Evolutionary conservation across 2,797 vertebrate genomes (phyloP).

Genomic region (Vipera ursinii): DNA sequence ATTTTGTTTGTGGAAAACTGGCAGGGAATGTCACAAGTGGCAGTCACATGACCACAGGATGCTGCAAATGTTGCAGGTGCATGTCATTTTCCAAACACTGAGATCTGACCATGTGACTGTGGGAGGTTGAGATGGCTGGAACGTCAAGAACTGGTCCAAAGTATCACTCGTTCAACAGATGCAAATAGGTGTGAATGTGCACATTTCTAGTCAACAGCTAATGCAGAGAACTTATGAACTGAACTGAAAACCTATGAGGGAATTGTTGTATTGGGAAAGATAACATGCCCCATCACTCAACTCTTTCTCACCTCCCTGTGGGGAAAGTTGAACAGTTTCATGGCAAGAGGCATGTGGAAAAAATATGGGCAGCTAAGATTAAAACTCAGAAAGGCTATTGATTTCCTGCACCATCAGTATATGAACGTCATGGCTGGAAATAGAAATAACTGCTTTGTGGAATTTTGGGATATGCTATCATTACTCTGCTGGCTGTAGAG

Average conservation of each 20-base stretch:
- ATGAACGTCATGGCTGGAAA: not conserved
- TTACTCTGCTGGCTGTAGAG: conserved; percentile 14
- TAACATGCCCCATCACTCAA: not conserved
- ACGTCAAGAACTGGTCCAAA: not conserved
- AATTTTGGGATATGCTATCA: conserved; percentile 20
- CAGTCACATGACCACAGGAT: not conserved
- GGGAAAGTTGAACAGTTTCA: conserved; percentile 1
- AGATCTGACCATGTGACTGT: not conserved
- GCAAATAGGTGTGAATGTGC: not conserved
- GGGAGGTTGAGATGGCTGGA: not conserved
- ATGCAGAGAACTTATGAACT: not conserved
- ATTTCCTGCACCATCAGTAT: conserved; percentile 1
- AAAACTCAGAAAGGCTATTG: conserved; percentile 22
- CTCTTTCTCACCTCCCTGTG: not conserved
- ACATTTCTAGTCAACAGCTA: not conserved
- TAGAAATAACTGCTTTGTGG: conserved; percentile 12
- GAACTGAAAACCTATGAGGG: not conserved
- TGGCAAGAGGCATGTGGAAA: conserved; percentile 9
- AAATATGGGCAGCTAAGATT: conserved; percentile 15
- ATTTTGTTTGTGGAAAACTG: not conserved
- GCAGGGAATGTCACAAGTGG: not conserved
- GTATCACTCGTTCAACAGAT: not conserved
- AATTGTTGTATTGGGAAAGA: not conserved
- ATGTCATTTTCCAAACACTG: not conserved
- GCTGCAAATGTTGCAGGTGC: not conserved